A percentile compares a stretch with the other conserved stretches of the same genome.
phyloP scores from a whole-genome alignment of 92 coral and sea anemone genomes.

The Umimayanthus kanabou region DNA sequence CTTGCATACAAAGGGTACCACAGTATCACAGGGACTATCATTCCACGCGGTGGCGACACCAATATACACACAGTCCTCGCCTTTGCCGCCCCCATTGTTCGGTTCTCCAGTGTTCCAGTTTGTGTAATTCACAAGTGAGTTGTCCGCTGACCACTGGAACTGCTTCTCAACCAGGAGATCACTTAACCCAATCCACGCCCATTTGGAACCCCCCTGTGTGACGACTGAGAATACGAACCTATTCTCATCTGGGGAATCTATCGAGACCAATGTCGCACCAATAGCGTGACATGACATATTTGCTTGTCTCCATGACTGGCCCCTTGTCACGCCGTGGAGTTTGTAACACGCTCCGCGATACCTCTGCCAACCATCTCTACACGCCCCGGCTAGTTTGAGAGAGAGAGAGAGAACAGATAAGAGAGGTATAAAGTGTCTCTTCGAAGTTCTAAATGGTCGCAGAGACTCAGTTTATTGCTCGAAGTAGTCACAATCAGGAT shows the following conservation, averaged over 20 bases:
- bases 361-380: slow-evolving; percentile 9
- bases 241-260: slow-evolving; percentile 13
- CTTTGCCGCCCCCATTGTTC: slow-evolving; percentile 4
- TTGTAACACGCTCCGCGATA: slow-evolving; percentile 26
- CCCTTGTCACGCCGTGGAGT: background rate
- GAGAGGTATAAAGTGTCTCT: no score
- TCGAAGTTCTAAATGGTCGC: no score
- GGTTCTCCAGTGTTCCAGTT: slow-evolving; percentile 42
- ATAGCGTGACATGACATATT: background rate
- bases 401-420: no score
- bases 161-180: background rate
- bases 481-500: no score
- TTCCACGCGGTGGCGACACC: slow-evolving; percentile 1
- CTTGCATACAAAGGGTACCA: slow-evolving; percentile 6
- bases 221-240: background rate
- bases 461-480: no score
- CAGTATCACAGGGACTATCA: slow-evolving; percentile 1
- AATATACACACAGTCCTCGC: slow-evolving; percentile 34
- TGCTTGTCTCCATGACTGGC: slow-evolving; percentile 13
- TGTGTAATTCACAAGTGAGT: background rate
- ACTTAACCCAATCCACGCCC: slow-evolving; percentile 38
- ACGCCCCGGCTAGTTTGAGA: background rate
- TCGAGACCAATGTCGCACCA: slow-evolving; percentile 7
- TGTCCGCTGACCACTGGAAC: slow-evolving; percentile 37
- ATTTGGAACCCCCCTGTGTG: background rate